Evolutionary conservation across 2,113 vertebrate genomes (phyloP), one percentile per base, ranked within the genome.

Genomic region (Sphyrna mokarran): DNA sequence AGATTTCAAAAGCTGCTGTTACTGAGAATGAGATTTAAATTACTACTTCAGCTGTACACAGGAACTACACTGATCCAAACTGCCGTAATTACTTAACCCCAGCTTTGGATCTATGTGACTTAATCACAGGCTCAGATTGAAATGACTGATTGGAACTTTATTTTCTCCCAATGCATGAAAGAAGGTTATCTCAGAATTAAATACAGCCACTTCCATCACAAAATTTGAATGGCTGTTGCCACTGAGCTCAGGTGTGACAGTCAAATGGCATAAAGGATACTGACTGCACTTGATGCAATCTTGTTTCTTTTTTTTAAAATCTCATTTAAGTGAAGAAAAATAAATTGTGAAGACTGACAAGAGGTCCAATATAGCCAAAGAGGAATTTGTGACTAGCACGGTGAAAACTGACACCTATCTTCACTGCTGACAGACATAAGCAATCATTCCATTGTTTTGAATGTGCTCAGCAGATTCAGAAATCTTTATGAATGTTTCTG

Each of bases 41-140:
- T 93, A 40, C 61, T 66, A 33, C 61, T 68, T 37, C 16, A 37
- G 16, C 33, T n/a, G 16, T 68, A 40, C 61, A 93, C 58, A 66
- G 20, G 89, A 93, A 37, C 87, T 37, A 66, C 66, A 63, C 61
- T 66, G 14, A 66, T 93, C 61, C 58, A 66, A 93, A 93, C 61
- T 23, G 61, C 61, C 66, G 18, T 63, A 93, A 93, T 93, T 61
- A 63, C 33, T 91, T 93, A 93, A 93, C 89, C 61, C 61, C 33
- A 66, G 61, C 61, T 93, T 93, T 93, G n/a, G 68, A 93, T 93
- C 89, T 63, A 68, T 93, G n/a, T 66, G 89, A 93, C 16, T 91
- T 63, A 18, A 66, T 37, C 61, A 66, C 89, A 68, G 37, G 61
- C n/a, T 22, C 89, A 93, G 89, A 93, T 93, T 66, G 63, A 93